Conservation (phyloP, 30 jellyfish, hydroid and myxozoan genomes). For the Hydra vulgaris region DNA sequence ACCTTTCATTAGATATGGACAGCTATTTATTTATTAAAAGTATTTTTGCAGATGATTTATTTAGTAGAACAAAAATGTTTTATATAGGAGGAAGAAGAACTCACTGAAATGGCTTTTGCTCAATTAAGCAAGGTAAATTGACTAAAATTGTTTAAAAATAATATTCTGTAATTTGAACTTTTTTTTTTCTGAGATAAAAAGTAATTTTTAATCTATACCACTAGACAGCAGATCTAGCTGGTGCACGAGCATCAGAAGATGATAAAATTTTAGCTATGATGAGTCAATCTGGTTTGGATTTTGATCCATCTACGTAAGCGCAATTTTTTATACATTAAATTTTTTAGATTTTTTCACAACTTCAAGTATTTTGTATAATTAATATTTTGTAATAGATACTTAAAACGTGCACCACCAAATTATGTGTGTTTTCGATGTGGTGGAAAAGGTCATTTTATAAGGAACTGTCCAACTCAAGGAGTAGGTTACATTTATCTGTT, state of each 20-base stretch:
- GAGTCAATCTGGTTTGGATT: slow-evolving; percentile 71
- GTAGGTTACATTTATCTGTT: background rate
- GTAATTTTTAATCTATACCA: too few species aligned
- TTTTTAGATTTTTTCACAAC: too few species aligned
- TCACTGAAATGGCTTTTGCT: slow-evolving; percentile 31
- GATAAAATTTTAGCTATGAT: slow-evolving; percentile 93
- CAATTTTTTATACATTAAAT: background rate
- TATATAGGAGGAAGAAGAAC: slow-evolving; percentile 37
- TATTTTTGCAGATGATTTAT: too few species aligned
- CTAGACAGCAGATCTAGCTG: slow-evolving; percentile 94
- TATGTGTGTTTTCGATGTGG: slow-evolving; percentile 88
- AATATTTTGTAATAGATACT: slow-evolving; percentile 29
- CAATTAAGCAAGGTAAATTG: slow-evolving; percentile 3
- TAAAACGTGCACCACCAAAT: slow-evolving; percentile 48
- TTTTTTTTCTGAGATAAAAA: too few species aligned
- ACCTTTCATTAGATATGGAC: too few species aligned
- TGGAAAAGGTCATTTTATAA: slow-evolving; percentile 84
- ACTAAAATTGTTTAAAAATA: background rate
- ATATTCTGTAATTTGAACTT: too few species aligned
- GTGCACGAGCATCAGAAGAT: slow-evolving; percentile 92
- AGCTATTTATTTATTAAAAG: too few species aligned
- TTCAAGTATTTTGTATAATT: background rate
- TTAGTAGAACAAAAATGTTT: too few species aligned
- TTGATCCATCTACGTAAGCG: slow-evolving; percentile 54
- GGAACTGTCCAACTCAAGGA: slow-evolving; percentile 76